These are phyloP conservation scores for Idaea straminata DNA, from an alignment of 2,888 invertebrate species.

Conservation along the genomic window DNA sequence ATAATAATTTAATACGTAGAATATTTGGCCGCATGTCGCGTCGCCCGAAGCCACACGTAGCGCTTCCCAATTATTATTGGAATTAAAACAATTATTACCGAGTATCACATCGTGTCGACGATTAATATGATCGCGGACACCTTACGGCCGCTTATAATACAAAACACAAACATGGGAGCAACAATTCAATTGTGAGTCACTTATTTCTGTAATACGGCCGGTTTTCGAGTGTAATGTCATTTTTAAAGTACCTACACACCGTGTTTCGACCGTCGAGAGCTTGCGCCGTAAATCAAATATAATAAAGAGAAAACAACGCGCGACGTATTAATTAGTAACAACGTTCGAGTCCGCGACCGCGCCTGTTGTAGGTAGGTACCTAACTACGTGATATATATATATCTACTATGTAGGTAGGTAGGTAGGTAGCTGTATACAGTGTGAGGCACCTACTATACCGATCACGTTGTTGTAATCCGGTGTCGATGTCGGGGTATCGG, in stretches of 20 bases:
- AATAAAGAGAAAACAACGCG: constrained; percentile 67
- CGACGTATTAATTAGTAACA: constrained; percentile 65
- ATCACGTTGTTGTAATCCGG: constrained; percentile 19
- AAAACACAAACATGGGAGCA: constrained; percentile 59
- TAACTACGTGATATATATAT: constrained; percentile 2
- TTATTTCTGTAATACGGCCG: constrained; percentile 59
- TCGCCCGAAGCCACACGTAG: neutral
- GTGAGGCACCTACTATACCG: neutral
- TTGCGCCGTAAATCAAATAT: constrained; percentile 62
- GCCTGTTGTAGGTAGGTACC: constrained; percentile 5
- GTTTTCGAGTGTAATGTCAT: constrained; percentile 57
- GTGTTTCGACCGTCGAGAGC: constrained; percentile 26
- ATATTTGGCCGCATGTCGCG: neutral
- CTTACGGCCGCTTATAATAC: constrained; percentile 43
- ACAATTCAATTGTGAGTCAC: constrained; percentile 62
- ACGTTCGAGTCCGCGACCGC: constrained; percentile 22
- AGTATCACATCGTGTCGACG: constrained; percentile 37
- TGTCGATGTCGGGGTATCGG: constrained; percentile 32
- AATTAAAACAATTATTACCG: constrained; percentile 41
- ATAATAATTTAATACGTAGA: constrained; percentile 4
- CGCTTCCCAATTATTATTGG: constrained; percentile 33
- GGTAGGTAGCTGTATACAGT: too few species aligned
- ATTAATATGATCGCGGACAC: constrained; percentile 54
- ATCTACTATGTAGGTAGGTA: neutral
- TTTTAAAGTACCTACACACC: constrained; percentile 48